These are phyloP conservation scores for Threskiornis aethiopicus DNA, from an alignment of 2,797 vertebrate genomes.

Conservation along the genomic window DNA sequence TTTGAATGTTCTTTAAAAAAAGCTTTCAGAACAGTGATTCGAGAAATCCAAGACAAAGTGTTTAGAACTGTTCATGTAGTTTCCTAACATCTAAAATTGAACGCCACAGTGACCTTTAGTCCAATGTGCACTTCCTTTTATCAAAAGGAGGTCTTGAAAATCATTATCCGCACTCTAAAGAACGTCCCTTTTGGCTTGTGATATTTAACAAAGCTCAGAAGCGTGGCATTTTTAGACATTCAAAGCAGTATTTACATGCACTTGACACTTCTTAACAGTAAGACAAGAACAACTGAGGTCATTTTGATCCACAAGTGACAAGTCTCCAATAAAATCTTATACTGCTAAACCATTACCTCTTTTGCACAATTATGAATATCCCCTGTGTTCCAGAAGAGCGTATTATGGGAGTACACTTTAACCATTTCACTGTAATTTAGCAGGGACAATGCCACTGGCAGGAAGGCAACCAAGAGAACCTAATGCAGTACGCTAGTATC, in stretches of 20 bases:
- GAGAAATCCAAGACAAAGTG: not conserved
- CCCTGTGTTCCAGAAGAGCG: rapidly evolving
- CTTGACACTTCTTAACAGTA: not conserved
- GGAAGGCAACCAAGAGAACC: not conserved
- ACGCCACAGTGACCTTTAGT: not conserved
- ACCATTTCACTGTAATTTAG: not conserved
- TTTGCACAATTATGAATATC: not conserved
- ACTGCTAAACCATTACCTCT: not conserved
- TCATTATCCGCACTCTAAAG: not conserved
- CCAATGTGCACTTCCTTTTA: not conserved
- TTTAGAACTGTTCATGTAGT: not conserved
- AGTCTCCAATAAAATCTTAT: not conserved
- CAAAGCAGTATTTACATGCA: not conserved
- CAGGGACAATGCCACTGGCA: not conserved
- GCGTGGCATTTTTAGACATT: not conserved
- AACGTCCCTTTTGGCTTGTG: not conserved
- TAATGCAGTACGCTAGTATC: not conserved
- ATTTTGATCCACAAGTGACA: not conserved
- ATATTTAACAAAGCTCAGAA: not conserved
- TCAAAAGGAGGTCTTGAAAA: not conserved
- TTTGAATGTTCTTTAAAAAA: not conserved
- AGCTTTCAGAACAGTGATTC: not conserved
- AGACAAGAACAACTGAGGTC: not conserved
- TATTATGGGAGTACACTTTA: not conserved
- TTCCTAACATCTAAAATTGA: not conserved